These are phyloP conservation scores for Chromis chromis DNA, from an alignment of 2,797 vertebrate genomes.

Conservation along the genomic window DNA sequence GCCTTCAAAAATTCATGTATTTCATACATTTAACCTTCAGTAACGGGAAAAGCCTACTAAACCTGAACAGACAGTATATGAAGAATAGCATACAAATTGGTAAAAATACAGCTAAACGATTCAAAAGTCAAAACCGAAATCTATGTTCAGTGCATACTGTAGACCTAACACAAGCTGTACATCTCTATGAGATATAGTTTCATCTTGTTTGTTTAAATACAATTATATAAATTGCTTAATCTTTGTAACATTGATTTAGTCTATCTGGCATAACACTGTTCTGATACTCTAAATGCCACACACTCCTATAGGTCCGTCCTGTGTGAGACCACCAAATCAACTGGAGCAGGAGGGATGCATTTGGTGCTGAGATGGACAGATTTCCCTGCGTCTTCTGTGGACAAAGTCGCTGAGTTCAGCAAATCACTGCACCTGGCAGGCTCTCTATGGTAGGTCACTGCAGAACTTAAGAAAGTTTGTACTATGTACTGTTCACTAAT, in stretches of 20 bases:
- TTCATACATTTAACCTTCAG: slow-evolving; percentile 36
- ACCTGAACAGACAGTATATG: background rate
- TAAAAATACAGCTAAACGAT: slow-evolving; percentile 14
- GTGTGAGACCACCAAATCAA: slow-evolving; percentile 12
- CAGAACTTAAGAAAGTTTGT: slow-evolving; percentile 25
- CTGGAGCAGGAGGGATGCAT: background rate
- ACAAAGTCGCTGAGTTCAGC: slow-evolving; percentile 45
- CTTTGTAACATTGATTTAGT: slow-evolving; percentile 5
- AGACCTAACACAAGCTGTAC: slow-evolving; percentile 28
- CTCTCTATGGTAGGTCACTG: slow-evolving; percentile 34
- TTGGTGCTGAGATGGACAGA: slow-evolving; percentile 25
- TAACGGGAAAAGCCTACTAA: slow-evolving; percentile 11
- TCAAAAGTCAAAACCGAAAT: slow-evolving; percentile 24
- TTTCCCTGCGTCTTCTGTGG: slow-evolving; percentile 26
- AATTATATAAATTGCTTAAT: slow-evolving; percentile 29
- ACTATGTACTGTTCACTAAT: background rate
- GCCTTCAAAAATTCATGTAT: slow-evolving; percentile 3
- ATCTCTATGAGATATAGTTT: slow-evolving; percentile 26
- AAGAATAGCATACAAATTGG: slow-evolving; percentile 9
- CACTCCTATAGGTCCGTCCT: slow-evolving; percentile 1
- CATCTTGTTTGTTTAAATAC: slow-evolving; percentile 17
- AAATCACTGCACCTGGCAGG: slow-evolving; percentile 22
- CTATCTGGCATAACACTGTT: slow-evolving; percentile 32
- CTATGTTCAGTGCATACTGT: slow-evolving; percentile 61
- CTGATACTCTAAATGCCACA: slow-evolving; percentile 6